A percentile compares a stretch with the other conserved stretches of the same genome.
Conservation (phyloP, 53 echinoderm and acorn worm genomes). For the Hippasteria phrygiana region DNA sequence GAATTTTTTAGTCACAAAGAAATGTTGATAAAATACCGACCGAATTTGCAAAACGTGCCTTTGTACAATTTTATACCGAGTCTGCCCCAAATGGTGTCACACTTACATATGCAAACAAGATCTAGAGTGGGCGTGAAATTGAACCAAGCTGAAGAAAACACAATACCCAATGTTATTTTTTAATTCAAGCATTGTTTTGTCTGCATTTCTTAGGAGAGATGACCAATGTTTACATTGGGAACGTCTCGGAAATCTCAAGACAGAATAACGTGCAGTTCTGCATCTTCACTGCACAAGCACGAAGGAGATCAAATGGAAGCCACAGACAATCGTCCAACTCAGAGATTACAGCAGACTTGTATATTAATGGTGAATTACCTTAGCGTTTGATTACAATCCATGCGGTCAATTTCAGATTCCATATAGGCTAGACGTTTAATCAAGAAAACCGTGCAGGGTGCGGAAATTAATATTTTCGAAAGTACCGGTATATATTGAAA, state of each 20-base stretch:
- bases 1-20: too few species aligned
- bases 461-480: conserved; percentile 4
- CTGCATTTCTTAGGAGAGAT: not conserved
- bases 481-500: not conserved
- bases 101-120: too few species aligned
- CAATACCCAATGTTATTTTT: not conserved
- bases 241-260: not conserved
- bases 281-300: not conserved
- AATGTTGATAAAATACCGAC: too few species aligned
- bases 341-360: not conserved
- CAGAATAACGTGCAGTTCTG: not conserved
- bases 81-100: too few species aligned
- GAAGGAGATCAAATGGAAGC: not conserved
- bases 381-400: not conserved
- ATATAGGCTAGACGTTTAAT: not conserved
- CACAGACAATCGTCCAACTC: too few species aligned
- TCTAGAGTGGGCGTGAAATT: not conserved
- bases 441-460: not conserved
- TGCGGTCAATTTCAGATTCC: not conserved
- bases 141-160: not conserved
- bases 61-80: too few species aligned
- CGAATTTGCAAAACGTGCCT: too few species aligned
- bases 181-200: not conserved
- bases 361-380: not conserved
- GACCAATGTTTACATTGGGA: not conserved